Base-by-base conservation (phyloP, 92 coral and sea anemone species). In the Desmophyllum pertusum region DNA sequence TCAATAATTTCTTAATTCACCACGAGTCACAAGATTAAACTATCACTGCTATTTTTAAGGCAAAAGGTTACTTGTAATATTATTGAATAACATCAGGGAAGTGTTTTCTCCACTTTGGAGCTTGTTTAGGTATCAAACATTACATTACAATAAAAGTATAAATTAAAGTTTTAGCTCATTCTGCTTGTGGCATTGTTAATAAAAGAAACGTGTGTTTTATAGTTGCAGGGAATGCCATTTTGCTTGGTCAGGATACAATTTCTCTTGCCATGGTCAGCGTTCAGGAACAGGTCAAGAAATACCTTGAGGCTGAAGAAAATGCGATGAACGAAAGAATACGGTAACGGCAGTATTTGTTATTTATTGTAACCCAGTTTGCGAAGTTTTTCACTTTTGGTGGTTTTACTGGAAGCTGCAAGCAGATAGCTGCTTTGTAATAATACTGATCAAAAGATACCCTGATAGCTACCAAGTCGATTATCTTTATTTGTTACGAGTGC, bases 241-340 rank as follows among this genome's bases (percentile, higher is more conserved):
- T 93, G 73, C 86, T 87, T 33, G 93, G 98, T 76, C 89, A 90
- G 70, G 97, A 97, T 29, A 79, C 87, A 8, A 80, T 97, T 19
- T 84, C 93, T 35, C 81, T 83, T 27, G 88, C 99, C 45, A 93
- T 95, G 87, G 85, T 57, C 21, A 33, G 66, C 79, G 88, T 97
- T 48, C 97, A 94, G 74, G 99, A 97, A 27, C 93, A 86, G 36
- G 78, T 93, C 37, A 97, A 94, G 80, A 92, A 95, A 81, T 97
- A 85, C 81, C 80, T 97, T 9, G 87, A 84, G 70, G 78, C 85
- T 59, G 99, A 97, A 68, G 97, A 97, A 81, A 87, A 84, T 38
- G 97, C 98, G 75, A 88, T 97, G 98, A 59, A 84, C 25, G 92
- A 92, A 45, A 94, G 98, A 86, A 94, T 97, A 89, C 83, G 94